Evolutionary conservation across 2,113 vertebrate species (phyloP).

Genomic region (Cygnus atratus): DNA sequence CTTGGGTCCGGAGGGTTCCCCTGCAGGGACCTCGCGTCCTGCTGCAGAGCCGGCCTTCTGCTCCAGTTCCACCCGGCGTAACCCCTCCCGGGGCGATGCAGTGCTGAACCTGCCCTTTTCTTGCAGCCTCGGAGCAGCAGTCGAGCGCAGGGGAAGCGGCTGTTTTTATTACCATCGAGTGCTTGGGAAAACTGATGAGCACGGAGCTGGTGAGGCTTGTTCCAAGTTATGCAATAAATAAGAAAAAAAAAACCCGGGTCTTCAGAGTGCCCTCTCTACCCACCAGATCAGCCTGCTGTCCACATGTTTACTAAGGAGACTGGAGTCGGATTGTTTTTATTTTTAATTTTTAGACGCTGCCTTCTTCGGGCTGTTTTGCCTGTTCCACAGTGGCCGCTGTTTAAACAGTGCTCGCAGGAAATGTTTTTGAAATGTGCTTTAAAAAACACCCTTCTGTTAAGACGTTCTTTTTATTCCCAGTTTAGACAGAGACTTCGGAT

Average conservation of each 20-base stretch:
- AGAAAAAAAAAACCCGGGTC: slow-evolving; percentile 23
- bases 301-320: slow-evolving; percentile 35
- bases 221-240: slow-evolving; percentile 21
- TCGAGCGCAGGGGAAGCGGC: neutral
- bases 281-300: neutral
- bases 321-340: slow-evolving; percentile 53
- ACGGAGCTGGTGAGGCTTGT: neutral
- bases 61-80: neutral
- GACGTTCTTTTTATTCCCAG: slow-evolving; percentile 40
- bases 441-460: slow-evolving; percentile 43
- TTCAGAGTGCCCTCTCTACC: neutral
- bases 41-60: neutral
- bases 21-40: neutral
- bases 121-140: neutral
- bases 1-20: neutral
- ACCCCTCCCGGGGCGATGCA: neutral
- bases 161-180: neutral
- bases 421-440: slow-evolving; percentile 44
- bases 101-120: neutral
- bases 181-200: neutral
- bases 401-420: slow-evolving; percentile 55
- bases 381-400: slow-evolving; percentile 20
- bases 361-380: slow-evolving; percentile 39
- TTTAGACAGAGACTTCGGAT: slow-evolving; percentile 34
- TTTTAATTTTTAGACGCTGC: slow-evolving; percentile 22